Percentiles rank a stretch among this genome's conserved stretches.
Evolutionary conservation across 2,113 vertebrate species (phyloP).

Genomic region (Prinia subflava): DNA sequence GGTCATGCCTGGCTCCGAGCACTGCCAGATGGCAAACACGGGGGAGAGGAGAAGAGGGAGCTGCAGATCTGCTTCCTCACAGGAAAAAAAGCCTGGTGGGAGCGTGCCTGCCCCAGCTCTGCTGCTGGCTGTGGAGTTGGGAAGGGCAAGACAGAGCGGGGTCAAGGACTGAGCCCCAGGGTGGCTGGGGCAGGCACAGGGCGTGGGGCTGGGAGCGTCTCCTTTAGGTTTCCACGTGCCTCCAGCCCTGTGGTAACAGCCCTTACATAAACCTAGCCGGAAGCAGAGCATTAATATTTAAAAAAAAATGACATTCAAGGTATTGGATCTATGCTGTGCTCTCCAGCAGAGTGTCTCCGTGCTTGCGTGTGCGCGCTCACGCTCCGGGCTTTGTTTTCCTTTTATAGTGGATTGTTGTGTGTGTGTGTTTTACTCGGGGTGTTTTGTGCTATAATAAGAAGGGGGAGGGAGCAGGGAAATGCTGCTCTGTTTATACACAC

Average conservation of each 20-base stretch:
- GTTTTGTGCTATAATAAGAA: constrained; percentile 50
- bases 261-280: neutral
- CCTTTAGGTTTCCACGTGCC: neutral
- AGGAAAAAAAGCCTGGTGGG: neutral
- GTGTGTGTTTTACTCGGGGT: constrained; percentile 48
- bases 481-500: constrained; percentile 28
- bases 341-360: neutral
- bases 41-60: neutral
- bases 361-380: neutral
- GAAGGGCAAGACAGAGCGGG: fast-evolving
- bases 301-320: neutral
- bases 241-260: neutral
- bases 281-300: constrained; percentile 19
- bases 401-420: constrained; percentile 8
- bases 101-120: neutral
- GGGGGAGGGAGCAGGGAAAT: neutral
- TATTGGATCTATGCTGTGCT: neutral
- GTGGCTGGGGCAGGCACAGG: neutral
- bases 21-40: neutral
- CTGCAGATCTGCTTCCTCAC: neutral
- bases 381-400: constrained; percentile 50
- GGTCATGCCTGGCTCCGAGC: neutral
- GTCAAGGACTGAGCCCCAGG: neutral
- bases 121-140: neutral
- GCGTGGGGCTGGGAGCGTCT: neutral